These are phyloP conservation scores for Acanthis flammea DNA, from an alignment of 2,797 vertebrate species.

Conservation along the genomic window DNA sequence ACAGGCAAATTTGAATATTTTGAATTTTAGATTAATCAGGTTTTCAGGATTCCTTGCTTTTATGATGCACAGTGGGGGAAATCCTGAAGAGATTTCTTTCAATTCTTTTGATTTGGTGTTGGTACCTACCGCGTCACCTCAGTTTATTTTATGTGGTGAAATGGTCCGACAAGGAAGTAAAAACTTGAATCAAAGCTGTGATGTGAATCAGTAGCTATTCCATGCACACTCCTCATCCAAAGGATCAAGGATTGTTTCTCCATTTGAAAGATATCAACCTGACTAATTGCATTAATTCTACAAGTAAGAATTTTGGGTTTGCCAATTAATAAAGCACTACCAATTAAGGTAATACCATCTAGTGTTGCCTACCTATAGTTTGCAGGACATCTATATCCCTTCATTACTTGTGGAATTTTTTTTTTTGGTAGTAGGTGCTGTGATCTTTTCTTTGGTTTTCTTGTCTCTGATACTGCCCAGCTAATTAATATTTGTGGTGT, in stretches of 20 bases:
- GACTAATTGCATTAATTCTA: neutral
- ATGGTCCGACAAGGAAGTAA: neutral
- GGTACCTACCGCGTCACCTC: rapidly evolving
- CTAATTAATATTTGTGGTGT: conserved; percentile 46
- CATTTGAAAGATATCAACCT: neutral
- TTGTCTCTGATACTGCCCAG: neutral
- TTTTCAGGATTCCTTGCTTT: neutral
- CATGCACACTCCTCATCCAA: neutral
- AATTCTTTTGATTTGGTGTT: neutral
- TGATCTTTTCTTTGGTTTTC: neutral
- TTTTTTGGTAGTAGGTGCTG: neutral
- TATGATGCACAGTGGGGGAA: neutral
- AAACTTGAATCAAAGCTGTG: neutral
- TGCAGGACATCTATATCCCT: neutral
- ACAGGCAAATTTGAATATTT: neutral
- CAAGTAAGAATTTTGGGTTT: neutral
- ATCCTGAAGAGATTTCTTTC: neutral
- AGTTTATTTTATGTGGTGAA: neutral
- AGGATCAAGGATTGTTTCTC: neutral
- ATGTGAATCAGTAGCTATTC: neutral
- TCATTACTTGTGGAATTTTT: neutral
- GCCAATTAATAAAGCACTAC: neutral
- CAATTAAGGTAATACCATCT: neutral
- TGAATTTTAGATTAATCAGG: neutral
- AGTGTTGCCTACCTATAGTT: neutral